A percentile compares a stretch with the other conserved stretches of the same genome.
phyloP scores from a whole-genome alignment of 2,888 invertebrate genomes.

The Zaprionus bogoriensis region DNA sequence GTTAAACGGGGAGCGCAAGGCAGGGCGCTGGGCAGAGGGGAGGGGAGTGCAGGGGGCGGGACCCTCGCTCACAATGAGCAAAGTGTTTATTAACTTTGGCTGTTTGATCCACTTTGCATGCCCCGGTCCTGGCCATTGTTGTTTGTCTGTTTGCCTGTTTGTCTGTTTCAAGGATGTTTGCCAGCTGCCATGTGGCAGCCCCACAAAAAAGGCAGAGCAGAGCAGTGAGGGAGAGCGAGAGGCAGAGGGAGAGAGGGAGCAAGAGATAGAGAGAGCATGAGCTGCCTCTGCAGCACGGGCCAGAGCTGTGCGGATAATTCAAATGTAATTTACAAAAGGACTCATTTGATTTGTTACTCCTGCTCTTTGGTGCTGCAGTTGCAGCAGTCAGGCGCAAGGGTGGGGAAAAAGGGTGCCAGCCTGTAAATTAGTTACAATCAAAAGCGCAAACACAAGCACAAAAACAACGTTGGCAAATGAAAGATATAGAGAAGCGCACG shows the following conservation, averaged over 20 bases:
- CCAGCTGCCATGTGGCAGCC: slow-evolving; percentile 61
- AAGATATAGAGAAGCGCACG: slow-evolving; percentile 27
- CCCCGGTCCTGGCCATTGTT: slow-evolving; percentile 42
- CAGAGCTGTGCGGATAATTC: slow-evolving; percentile 61
- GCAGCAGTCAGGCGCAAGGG: slow-evolving; percentile 13
- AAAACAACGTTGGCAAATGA: slow-evolving; percentile 24
- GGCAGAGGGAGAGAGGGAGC: background rate
- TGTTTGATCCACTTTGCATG: slow-evolving; percentile 73
- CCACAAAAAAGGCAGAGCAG: slow-evolving; percentile 2
- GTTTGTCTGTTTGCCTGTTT: slow-evolving; percentile 37
- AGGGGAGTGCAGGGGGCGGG: background rate
- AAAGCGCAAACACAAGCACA: slow-evolving; percentile 16
- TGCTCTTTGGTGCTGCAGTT: slow-evolving; percentile 3
- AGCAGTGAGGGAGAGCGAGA: background rate
- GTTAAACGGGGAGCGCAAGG: background rate
- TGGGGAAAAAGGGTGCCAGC: background rate
- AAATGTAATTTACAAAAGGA: slow-evolving; percentile 78
- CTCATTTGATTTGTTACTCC: slow-evolving; percentile 76
- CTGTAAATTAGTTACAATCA: slow-evolving; percentile 57
- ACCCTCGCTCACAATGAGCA: slow-evolving; percentile 43
- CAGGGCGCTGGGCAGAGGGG: background rate
- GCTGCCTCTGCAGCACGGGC: background rate
- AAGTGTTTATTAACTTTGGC: slow-evolving; percentile 75
- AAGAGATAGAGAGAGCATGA: background rate
- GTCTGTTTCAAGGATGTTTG: slow-evolving; percentile 64